A percentile compares a stretch with the other conserved stretches of the same genome.
phyloP scores from a whole-genome alignment of 2,113 vertebrate genomes.

The Xenopus borealis region DNA sequence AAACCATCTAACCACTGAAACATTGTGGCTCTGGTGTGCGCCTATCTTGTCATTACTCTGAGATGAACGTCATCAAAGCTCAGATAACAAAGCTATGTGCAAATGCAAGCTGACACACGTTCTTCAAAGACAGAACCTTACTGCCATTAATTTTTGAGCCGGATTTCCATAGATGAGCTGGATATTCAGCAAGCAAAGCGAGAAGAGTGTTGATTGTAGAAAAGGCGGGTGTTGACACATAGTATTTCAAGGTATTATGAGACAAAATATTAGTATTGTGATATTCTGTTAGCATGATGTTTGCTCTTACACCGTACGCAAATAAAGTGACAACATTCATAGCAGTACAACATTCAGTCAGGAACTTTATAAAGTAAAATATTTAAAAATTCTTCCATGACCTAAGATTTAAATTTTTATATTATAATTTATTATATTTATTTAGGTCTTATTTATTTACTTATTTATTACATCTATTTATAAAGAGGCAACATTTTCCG shows the following conservation, averaged over 20 bases:
- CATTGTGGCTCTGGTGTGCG: conserved; percentile 1
- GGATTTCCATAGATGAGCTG: conserved; percentile 26
- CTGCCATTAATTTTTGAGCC: conserved; percentile 29
- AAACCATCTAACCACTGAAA: neutral
- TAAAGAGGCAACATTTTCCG: no score
- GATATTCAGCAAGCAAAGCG: conserved; percentile 21
- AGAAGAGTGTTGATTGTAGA: conserved; percentile 14
- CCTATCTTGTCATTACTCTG: conserved; percentile 26
- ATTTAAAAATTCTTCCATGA: no score
- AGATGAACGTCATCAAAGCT: conserved; percentile 33
- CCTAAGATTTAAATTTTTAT: neutral
- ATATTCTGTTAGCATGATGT: neutral
- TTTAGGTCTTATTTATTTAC: no score
- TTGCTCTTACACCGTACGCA: no score
- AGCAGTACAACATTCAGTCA: no score
- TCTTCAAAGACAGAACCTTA: conserved; percentile 27
- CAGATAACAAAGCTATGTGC: conserved; percentile 29
- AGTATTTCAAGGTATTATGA: conserved; percentile 9
- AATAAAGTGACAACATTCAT: no score
- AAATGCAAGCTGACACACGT: conserved; percentile 13
- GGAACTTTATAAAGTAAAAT: no score
- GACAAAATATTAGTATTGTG: conserved; percentile 13
- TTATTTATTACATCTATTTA: no score
- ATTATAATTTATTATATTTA: neutral
- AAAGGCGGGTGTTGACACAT: conserved; percentile 14